These are phyloP conservation scores for Choristoneura rosaceana DNA, from an alignment of 2,888 invertebrate genomes.

Conservation along the genomic window DNA sequence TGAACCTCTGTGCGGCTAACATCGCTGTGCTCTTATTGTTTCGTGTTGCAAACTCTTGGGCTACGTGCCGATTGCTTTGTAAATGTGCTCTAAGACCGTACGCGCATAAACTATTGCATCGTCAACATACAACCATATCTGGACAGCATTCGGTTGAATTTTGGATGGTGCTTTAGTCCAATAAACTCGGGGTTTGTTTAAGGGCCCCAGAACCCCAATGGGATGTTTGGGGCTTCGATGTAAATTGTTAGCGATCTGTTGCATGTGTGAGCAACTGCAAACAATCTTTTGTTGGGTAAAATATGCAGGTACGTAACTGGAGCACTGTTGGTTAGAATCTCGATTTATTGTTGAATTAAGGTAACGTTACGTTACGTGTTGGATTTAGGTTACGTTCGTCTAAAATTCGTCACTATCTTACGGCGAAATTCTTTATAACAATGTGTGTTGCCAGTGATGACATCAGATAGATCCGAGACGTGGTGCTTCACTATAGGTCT, in stretches of 20 bases:
- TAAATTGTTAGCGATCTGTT: conserved; percentile 32
- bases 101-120: background rate
- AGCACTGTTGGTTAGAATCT: no score
- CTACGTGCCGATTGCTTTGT: conserved; percentile 40
- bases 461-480: no score
- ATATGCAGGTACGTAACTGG: background rate
- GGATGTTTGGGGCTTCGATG: background rate
- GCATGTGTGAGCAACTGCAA: conserved; percentile 2
- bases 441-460: no score
- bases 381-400: no score
- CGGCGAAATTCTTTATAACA: no score
- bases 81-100: conserved; percentile 22
- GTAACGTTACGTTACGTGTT: no score
- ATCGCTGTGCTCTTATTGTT: conserved; percentile 28
- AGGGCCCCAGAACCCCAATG: conserved; percentile 28
- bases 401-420: no score
- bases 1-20: conserved; percentile 4
- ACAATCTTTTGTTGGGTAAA: background rate
- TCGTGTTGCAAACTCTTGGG: conserved; percentile 33
- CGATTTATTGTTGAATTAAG: no score
- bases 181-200: conserved; percentile 29
- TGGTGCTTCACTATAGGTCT: no score
- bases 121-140: background rate
- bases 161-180: background rate
- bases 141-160: background rate